Evolutionary conservation across 1,140 invertebrate genomes (phyloP), one percentile per base, ranked within the genome.

Genomic region (Cotesia glomerata): DNA sequence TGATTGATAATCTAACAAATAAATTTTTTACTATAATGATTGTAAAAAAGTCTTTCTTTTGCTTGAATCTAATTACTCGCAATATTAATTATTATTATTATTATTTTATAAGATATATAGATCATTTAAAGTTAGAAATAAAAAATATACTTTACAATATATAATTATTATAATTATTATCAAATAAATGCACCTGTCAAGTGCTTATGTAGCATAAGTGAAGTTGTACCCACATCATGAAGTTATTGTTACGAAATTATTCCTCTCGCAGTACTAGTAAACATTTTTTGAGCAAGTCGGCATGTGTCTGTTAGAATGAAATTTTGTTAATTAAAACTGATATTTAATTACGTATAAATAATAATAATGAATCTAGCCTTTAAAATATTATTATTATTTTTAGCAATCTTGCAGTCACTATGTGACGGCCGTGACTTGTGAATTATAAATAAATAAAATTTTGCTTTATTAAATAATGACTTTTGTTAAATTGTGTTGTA

Each of bases 251-350:
- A 74, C 61, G 14, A 75, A 80, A 85, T 88, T 81, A 88, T 80
- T 91, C 89, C 79, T 90, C 90, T 75, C 88, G 86, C 71, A 91
- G 81, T 36, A 85, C 83, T 34, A 85, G 77, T 78, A 91, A 87
- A 83, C 89, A 91, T 79, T 90, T 91, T 78, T 88, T 90, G 73
- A 91, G 86, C 83, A 91, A 84, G 81, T 91, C 90, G 8, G 90
- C 88, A 75, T 91, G 90, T 65, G 90, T 89, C 90, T 91, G 58
- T 8, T 70, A 81, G 69, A 69, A 61, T 35, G 54, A n/a, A 63
- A 67, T 39, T 11, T 35, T 58, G 52, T 52, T 54, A 1, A 73
- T 58, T 35, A 16, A 64, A 70, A 45, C 2, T 18, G 16, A 74
- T 36, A 63, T 68, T 14, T 26, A 26, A 18, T 71, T 18, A 62